Conservation (phyloP, 2,797 vertebrate species). For the Thaleichthys pacificus region DNA sequence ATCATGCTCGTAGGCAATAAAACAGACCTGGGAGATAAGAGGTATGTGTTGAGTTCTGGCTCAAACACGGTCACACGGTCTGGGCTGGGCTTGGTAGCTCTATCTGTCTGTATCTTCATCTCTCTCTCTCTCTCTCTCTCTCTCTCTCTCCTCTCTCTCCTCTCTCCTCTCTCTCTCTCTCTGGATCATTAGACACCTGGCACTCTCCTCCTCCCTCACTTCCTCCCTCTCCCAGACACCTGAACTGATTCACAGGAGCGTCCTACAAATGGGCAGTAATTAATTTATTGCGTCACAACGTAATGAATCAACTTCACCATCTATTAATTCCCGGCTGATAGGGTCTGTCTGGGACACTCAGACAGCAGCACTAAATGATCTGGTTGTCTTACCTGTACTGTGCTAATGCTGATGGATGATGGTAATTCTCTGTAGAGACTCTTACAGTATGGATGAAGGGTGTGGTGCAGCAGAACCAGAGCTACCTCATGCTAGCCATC, state of each 20-base stretch:
- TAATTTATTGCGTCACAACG: conserved; percentile 54
- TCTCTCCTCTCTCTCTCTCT: background rate
- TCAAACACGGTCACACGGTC: background rate
- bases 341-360: conserved; percentile 12
- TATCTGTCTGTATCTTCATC: background rate
- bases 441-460: background rate
- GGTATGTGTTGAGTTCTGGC: conserved; percentile 60
- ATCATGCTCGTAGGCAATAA: conserved; percentile 94
- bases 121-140: background rate
- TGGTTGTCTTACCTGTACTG: conserved; percentile 1
- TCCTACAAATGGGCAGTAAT: conserved; percentile 59
- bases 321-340: conserved; percentile 43
- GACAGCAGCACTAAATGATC: conserved; percentile 22
- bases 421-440: background rate
- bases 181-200: background rate
- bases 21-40: conserved; percentile 89
- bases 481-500: background rate
- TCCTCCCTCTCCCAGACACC: conserved; percentile 25
- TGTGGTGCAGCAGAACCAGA: too few species aligned
- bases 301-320: conserved; percentile 58
- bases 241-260: conserved; percentile 49
- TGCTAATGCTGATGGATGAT: too few species aligned
- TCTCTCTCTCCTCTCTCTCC: background rate
- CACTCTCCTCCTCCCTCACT: conserved; percentile 3
- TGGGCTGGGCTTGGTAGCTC: too few species aligned